Evolutionary conservation across 2,797 vertebrate genomes (phyloP).

Genomic region (Muraenolepis orangiensis): DNA sequence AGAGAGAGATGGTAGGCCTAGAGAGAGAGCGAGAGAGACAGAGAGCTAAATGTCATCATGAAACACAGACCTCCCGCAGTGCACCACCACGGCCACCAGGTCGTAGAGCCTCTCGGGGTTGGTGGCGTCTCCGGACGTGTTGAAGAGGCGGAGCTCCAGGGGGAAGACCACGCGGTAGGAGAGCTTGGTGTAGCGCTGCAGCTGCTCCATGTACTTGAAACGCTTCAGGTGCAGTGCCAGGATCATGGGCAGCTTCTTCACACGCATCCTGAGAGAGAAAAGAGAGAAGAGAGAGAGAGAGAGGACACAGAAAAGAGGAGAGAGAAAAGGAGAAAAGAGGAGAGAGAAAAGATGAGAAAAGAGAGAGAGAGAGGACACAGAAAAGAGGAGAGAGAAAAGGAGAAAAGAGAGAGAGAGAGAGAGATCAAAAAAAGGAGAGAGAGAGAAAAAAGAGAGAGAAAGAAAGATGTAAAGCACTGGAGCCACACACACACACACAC

Average conservation of each 20-base stretch:
- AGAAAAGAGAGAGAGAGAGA: too few relatives aligned
- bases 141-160: conserved; percentile 85
- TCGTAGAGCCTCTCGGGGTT: conserved; percentile 88
- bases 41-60: too few relatives aligned
- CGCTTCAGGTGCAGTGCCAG: conserved; percentile 86
- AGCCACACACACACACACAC: too few relatives aligned
- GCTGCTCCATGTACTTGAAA: conserved; percentile 89
- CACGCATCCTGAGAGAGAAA: conserved; percentile 28
- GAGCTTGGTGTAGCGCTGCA: conserved; percentile 88
- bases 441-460: too few relatives aligned
- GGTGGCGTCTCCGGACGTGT: conserved; percentile 84
- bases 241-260: conserved; percentile 89
- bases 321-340: too few relatives aligned
- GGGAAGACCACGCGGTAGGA: conserved; percentile 87
- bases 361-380: too few relatives aligned
- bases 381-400: too few relatives aligned
- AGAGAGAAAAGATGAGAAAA: too few relatives aligned
- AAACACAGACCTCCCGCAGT: conserved; percentile 82
- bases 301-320: background rate
- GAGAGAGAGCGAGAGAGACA: too few relatives aligned
- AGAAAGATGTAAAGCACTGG: too few relatives aligned
- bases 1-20: too few relatives aligned
- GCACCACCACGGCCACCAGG: conserved; percentile 84
- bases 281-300: background rate
- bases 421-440: too few relatives aligned